phyloP scores from a whole-genome alignment of 1,140 invertebrate genomes.

The Procambarus clarkii region DNA sequence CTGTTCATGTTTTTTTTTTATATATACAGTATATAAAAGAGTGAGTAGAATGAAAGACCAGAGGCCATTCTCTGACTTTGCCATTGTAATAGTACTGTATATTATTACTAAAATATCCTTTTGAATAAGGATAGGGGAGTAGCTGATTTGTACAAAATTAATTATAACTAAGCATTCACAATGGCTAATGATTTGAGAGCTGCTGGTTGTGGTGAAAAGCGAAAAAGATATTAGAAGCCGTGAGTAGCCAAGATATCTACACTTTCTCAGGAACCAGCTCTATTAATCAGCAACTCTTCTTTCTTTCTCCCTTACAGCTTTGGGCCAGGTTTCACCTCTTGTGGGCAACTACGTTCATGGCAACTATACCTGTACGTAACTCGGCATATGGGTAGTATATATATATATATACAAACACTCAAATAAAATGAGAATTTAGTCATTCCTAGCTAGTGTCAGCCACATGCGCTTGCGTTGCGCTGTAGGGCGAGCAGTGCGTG shows the following conservation, averaged over 20 bases:
- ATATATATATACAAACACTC: conserved; percentile 40
- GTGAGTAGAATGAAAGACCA: conserved; percentile 56
- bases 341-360: conserved; percentile 89
- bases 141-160: background rate
- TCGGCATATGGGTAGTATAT: conserved; percentile 68
- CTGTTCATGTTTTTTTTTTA: background rate
- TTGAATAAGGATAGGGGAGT: background rate
- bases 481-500: conserved; percentile 55
- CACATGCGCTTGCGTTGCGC: conserved; percentile 71
- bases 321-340: conserved; percentile 88
- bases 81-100: conserved; percentile 1
- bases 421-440: conserved; percentile 15
- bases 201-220: conserved; percentile 44
- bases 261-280: conserved; percentile 38
- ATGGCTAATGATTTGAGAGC: conserved; percentile 61
- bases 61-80: conserved; percentile 50
- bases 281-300: conserved; percentile 73
- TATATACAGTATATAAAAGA: background rate
- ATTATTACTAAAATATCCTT: background rate
- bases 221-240: conserved; percentile 22
- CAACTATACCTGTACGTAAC: conserved; percentile 90
- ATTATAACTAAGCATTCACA: conserved; percentile 5
- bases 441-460: conserved; percentile 66
- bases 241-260: conserved; percentile 44
- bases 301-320: conserved; percentile 83